Base-by-base conservation (phyloP, 2,113 vertebrate species). In the Motacilla alba region DNA sequence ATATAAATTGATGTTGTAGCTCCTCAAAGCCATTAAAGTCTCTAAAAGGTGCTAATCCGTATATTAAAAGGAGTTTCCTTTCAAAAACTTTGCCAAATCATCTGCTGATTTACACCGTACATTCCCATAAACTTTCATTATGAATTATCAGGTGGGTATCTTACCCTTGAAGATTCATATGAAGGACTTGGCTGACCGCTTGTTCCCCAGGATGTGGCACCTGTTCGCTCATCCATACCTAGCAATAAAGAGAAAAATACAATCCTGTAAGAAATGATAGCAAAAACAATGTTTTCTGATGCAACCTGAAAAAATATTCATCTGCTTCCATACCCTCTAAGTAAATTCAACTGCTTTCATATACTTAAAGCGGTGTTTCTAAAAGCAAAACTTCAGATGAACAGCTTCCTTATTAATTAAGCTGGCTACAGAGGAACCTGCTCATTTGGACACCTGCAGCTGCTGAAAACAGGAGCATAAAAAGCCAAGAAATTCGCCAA, bases 201-300 rank as follows among this genome's bases (percentile, higher is more conserved):
- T 98, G 99, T 89, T 98, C 98, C 98, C 99, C 99, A 99, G 81
- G 99, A 98, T 31, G 98, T 96, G 79, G 99, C 97, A 97, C 97
- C 98, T 97, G 98, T 98, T 97, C 99, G 97, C 96, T 99, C 99
- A 97, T 99, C 99, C 98, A 99, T 98, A 98, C 99, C 99, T 99
- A 98, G 96, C 80, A 97, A 92, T 31, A 91, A 95, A 94, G 96
- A 92, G 95, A 96, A 98, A 89, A 72, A 49, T 2, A 60, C 17
- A 85, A 46, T 75, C 13, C 24, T 39, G 1, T 88, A 35, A 94
- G 86, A 56, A 73, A 82, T 60, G 3, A 75, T 1, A 68, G 59
- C 55, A 84, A 55, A 86, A 64, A 19, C 35, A 46, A 78, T 0
- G 7, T 39, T 58, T 56, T 58, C 80, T 69, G 33, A 73, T 44